Base-by-base conservation (phyloP, 2,888 invertebrate species). In the Dione juno region DNA sequence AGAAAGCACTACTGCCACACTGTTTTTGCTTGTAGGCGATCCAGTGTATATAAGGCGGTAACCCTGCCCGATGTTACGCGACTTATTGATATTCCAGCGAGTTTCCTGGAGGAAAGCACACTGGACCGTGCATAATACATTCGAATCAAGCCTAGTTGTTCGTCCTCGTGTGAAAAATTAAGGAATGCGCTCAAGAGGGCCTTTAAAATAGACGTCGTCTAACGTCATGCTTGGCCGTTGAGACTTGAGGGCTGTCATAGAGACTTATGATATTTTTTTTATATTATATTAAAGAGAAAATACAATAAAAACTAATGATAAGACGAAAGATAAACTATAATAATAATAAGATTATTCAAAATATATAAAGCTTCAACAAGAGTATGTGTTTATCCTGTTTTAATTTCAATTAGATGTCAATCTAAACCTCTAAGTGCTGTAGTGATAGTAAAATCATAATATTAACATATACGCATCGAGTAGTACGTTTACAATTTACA, bases 161-260 rank as follows among this genome's bases (percentile, higher is more conserved):
- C 43, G 35, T 61, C 43, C 59, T 61, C 28, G 59, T 43, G 43
- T 28, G 61, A 45, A 61, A 61, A 43, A 45, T 61, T 61, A 45
- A 61, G 61, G 28, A 3, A 28, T 2, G n/a, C 35, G 45, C 61
- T 61, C 45, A 35, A 45, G 28, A 61, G 45, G 61, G 45, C 43
- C 61, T 61, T 61, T 14, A 45, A 61, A 45, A 43, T 35, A 61
- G 28, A 61, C 58, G 58, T 40, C 28, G 28, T 35, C 35, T 61
- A 37, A 40, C 57, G 37, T 61, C 45, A 45, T 10, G 43, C 61
- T 45, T 45, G n/a, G 61, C 37, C 57, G 57, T 57, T 57, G 13
- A 37, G 11, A 57, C 37, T 57, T 37, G 37, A 57, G 54, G 54
- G 54, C n/a, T 57, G 16, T 16, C 14, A 37, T 28, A 28, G 28